A percentile compares a stretch with the other conserved stretches of the same genome.
Evolutionary conservation across 2,888 invertebrate genomes (phyloP).

Genomic region (Ashinkailepas kermadecensis): DNA sequence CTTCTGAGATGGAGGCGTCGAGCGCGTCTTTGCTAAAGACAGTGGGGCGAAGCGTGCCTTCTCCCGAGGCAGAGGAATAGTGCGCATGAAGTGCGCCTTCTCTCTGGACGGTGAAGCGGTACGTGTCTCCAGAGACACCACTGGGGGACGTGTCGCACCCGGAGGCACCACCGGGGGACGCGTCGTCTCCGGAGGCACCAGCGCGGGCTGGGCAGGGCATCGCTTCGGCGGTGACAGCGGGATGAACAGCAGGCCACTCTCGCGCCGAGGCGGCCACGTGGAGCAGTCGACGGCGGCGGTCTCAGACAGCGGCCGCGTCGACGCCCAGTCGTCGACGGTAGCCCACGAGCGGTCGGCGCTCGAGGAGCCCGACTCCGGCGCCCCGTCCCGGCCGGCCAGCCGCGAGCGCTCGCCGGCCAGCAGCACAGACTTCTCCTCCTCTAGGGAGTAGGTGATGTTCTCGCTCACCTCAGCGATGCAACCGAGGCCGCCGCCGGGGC

Average conservation of each 20-base stretch:
- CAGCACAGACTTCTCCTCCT: neutral
- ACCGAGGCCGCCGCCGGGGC: neutral
- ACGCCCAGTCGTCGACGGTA: neutral
- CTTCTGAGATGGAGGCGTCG: too few species aligned
- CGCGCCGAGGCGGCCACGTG: neutral
- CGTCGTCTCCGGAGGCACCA: too few species aligned
- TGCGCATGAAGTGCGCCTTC: too few species aligned
- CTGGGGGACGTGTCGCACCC: neutral
- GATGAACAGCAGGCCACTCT: conserved; percentile 28
- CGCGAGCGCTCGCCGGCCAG: neutral
- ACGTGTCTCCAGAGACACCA: too few species aligned
- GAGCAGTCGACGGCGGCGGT: neutral
- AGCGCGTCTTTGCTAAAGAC: too few species aligned
- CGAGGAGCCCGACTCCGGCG: neutral
- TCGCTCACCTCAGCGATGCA: neutral
- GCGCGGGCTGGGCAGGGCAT: too few species aligned
- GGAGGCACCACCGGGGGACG: too few species aligned
- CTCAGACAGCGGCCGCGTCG: neutral
- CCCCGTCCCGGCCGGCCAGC: neutral
- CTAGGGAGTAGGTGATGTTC: conserved; percentile 10
- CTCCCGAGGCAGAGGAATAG: too few species aligned
- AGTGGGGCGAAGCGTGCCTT: too few species aligned
- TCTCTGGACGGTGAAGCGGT: too few species aligned
- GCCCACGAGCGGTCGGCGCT: neutral
- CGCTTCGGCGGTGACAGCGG: conserved; percentile 28